Evolutionary conservation across 2,888 invertebrate species (phyloP).

Genomic region (Tetropium fuscum): DNA sequence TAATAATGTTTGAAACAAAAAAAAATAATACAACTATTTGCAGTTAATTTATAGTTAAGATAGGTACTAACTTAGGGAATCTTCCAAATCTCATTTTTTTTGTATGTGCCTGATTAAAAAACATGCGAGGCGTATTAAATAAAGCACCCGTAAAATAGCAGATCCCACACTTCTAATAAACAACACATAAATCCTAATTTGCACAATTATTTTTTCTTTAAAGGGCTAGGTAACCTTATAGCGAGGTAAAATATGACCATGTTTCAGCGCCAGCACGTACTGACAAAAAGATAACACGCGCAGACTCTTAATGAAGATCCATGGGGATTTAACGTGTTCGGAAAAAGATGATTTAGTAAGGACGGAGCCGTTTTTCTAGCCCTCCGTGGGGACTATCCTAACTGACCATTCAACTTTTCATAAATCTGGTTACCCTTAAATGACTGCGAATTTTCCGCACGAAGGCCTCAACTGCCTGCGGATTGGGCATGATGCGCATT

Average conservation of each 20-base stretch:
- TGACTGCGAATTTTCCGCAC: conserved; percentile 24
- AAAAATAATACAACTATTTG: too few relatives aligned
- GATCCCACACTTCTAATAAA: too few relatives aligned
- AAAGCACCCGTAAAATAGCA: too few relatives aligned
- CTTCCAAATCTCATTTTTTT: too few relatives aligned
- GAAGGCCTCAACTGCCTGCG: neutral
- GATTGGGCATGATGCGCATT: neutral
- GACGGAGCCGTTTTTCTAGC: conserved; percentile 21
- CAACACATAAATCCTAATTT: too few relatives aligned
- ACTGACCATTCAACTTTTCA: conserved; percentile 40
- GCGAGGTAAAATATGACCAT: conserved; percentile 5
- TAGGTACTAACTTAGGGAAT: too few relatives aligned
- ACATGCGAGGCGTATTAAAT: too few relatives aligned
- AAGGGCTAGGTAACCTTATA: neutral
- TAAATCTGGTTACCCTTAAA: conserved; percentile 33
- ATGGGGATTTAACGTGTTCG: conserved; percentile 44
- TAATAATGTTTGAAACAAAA: too few relatives aligned
- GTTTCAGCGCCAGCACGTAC: conserved; percentile 12
- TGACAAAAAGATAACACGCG: conserved; percentile 30
- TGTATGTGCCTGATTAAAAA: too few relatives aligned
- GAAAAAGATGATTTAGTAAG: conserved; percentile 44
- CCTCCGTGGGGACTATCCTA: conserved; percentile 13
- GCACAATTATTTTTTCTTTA: too few relatives aligned
- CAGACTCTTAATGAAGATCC: conserved; percentile 50
- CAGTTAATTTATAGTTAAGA: too few relatives aligned